Base-by-base conservation (phyloP, 2,888 invertebrate genomes). In the Encarsia formosa region DNA sequence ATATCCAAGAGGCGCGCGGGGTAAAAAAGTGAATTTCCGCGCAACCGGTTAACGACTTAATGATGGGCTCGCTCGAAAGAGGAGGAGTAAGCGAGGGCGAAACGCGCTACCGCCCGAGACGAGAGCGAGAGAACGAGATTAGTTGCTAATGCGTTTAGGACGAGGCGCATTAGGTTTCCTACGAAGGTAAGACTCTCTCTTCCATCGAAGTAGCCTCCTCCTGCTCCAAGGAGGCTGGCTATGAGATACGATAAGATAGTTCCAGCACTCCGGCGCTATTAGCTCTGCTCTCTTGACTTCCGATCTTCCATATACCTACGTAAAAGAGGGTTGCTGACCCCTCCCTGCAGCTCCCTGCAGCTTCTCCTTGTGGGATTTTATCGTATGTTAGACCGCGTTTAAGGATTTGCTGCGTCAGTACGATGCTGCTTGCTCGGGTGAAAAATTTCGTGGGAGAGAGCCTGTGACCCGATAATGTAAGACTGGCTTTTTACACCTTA, bases 131-230 rank as follows among this genome's bases (percentile, higher is more conserved):
- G 62, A 65, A 66, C 59, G 57, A 62, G 62, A 68, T 68, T 68
- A 67, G 61, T 63, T 61, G 56, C 61, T 68, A 66, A 65, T 62
- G 62, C 61, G 57, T 64, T 67, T 64, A 62, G 61, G 63, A 60
- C 60, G 61, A 57, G 58, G 62, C 58, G 57, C 52, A 57, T 62
- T 62, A 59, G 54, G 50, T 57, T 57, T 56, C 54, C 59, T 56
- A 49, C 43, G 51, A 26, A 11, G 38, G 18, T 9, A 49, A 16
- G 41, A 22, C 24, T 16, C 15, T 15, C 5, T 4, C 18, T 35
- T 9, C 35, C 15, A 3, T 35, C 18, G 35, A 18, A 5, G 35
- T 18, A 5, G 6, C 6, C n/a, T n/a, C n/a, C 32, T 5, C n/a
- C 4, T n/a, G 32, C 4, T 35, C 18, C 35, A 18, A 6, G 4